phyloP scores from a whole-genome alignment of 2,888 invertebrate genomes.

The Plusia festucae region DNA sequence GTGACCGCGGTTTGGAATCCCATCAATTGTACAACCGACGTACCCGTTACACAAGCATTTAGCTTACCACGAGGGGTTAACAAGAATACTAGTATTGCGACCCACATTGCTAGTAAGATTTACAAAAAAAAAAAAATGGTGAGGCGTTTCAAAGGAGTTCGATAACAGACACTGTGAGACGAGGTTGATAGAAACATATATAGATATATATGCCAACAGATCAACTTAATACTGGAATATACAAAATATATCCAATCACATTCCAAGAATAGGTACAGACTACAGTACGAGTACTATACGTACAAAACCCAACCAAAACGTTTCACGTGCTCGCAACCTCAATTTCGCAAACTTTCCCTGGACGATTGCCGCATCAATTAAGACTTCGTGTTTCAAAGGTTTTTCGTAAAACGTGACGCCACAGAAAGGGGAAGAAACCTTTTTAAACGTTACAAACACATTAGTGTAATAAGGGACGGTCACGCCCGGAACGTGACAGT shows the following conservation, averaged over 20 bases:
- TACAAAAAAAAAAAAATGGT: too few species aligned
- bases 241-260: background rate
- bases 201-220: too few species aligned
- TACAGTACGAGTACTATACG: background rate
- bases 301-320: background rate
- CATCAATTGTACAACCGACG: too few species aligned
- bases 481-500: slow-evolving; percentile 70
- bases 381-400: slow-evolving; percentile 6
- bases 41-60: too few species aligned
- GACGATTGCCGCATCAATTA: slow-evolving; percentile 8
- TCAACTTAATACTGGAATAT: background rate
- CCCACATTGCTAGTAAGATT: too few species aligned
- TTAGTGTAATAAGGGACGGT: slow-evolving; percentile 73
- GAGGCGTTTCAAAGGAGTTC: too few species aligned
- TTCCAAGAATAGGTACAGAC: too few species aligned
- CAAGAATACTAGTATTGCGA: too few species aligned
- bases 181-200: too few species aligned
- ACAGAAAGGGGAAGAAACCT: slow-evolving; percentile 44
- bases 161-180: too few species aligned
- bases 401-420: slow-evolving; percentile 16
- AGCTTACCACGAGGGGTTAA: too few species aligned
- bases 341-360: background rate
- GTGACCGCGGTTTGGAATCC: too few species aligned
- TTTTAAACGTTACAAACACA: slow-evolving; percentile 67
- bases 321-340: slow-evolving; percentile 4